These are phyloP conservation scores for Craseonycteris thonglongyai DNA, from an alignment of 2,113 vertebrate species.

Conservation along the genomic window DNA sequence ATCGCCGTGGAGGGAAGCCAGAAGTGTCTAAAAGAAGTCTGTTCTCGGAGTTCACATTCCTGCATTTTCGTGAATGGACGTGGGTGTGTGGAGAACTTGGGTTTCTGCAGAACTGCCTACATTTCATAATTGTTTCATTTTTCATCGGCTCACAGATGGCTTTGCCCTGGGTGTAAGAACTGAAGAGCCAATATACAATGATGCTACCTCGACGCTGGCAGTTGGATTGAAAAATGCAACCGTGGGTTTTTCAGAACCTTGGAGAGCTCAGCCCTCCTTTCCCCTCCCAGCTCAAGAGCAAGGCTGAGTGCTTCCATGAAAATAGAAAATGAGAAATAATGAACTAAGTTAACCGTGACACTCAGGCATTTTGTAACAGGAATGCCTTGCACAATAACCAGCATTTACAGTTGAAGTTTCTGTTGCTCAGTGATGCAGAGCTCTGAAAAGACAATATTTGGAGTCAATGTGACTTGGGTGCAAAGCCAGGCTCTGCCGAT, in stretches of 20 bases:
- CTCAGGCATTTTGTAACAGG: not conserved
- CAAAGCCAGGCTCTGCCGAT: not conserved
- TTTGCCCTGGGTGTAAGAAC: constrained; percentile 55
- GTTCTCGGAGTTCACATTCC: constrained; percentile 70
- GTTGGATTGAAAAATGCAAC: not conserved
- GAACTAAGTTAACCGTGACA: constrained; percentile 24
- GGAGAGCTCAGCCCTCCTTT: constrained; percentile 74
- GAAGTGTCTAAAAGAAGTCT: constrained; percentile 67
- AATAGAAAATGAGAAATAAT: constrained; percentile 18
- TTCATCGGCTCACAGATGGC: constrained; percentile 53
- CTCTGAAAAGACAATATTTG: not conserved
- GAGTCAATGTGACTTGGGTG: not conserved
- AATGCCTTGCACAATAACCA: constrained; percentile 11
- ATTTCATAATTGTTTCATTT: constrained; percentile 64
- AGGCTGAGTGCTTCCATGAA: constrained; percentile 25
- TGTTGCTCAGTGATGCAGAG: not conserved
- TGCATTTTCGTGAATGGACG: constrained; percentile 69
- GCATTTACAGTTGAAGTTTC: constrained; percentile 1
- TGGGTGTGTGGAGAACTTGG: constrained; percentile 66
- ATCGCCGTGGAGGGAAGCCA: constrained; percentile 67
- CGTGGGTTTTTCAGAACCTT: constrained; percentile 76
- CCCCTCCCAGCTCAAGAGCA: constrained; percentile 17
- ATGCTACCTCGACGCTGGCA: constrained; percentile 45
- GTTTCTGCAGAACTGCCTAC: constrained; percentile 65
- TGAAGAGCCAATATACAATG: constrained; percentile 58